Evolutionary conservation across 2,797 vertebrate genomes (phyloP), one percentile per base, ranked within the genome.

Genomic region (Eutrigla gurnardus): DNA sequence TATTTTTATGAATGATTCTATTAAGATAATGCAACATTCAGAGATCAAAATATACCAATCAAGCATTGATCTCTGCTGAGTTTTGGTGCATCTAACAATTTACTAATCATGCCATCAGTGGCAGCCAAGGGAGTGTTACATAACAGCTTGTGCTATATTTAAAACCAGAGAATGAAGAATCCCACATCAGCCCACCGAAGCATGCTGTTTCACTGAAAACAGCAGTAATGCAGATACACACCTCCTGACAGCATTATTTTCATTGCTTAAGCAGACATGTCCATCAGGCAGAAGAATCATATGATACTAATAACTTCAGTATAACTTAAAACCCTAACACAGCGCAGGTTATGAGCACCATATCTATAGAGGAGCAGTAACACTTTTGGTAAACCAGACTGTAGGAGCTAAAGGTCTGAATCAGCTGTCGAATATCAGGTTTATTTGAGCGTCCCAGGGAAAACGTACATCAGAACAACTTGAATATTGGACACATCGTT

Each of bases 61-160:
- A 46, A 55, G 10, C 0, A 0, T 14, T 35, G 14, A 76, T 78
- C 15, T 52, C 11, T 67, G 17, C 47, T 58, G 45, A 87, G 80
- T 89, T 90, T 64, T 75, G 49, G 53, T 82, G 49, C 59, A 73
- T 47, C 66, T 83, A 83, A 88, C 85, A 77, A 87, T 86, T 77
- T 81, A 88, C 81, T 88, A 89, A 91, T 90, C 84, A 89, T 72
- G 79, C 81, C 64, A 88, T 89, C 80, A 75, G 80, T 79, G 80
- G 82, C 86, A 77, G 92, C 86, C 89, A 89, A 82, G 15, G 12
- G 82, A 84, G 83, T 59, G 67, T 94, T 94, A 65, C 86, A 70
- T 93, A 93, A 94, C 86, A 65, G 77, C 84, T 54, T 62, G 87
- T 60, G 89, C 91, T 93, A 92, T 92, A 93, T 93, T 92, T 94